Base-by-base conservation (phyloP, 2,888 invertebrate species). In the Apocheima hispidaria region DNA sequence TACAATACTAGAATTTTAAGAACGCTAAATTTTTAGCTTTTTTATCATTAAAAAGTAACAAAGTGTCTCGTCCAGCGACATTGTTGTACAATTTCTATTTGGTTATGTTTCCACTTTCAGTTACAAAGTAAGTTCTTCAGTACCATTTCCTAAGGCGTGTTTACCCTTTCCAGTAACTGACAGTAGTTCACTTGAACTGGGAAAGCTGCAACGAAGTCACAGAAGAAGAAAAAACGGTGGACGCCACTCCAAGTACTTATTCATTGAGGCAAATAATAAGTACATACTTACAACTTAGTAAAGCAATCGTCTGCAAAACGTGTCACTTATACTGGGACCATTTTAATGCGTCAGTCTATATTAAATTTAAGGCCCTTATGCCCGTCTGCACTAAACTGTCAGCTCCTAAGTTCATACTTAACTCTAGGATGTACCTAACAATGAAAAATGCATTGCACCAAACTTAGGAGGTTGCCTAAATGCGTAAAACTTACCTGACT, bases 151-250 rank as follows among this genome's bases (percentile, higher is more conserved):
- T 36, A 55, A 63, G 44, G 56, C 46, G 26, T 60, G 58, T 60
- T 63, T 58, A 63, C 49, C 57, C 28, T 53, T 28, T 57, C 58
- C 53, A 53, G 66, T 66, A 60, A 59, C 68, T 65, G 60, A 58
- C 55, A 60, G 57, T 51, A 46, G 52, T 44, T 49, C 63, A 54
- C 44, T 61, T 60, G 44, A 51, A 59, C 51, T 44, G 26, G 44
- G 50, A 44, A 38, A 59, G 56, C 41, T 41, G 30, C 41, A 1
- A 20, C 18, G 20, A 20, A 7, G 9, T 20, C 10, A 10, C 10
- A 10, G 38, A 38, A 2, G 12, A 41, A 41, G 21, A n/a, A 41
- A 23, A 41, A 40, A 35, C n/a, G n/a, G 14, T 40, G 9, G 20
- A 20, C 10, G 16, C 6, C 21, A 21, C 38, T 2, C 12, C 4